A percentile compares a stretch with the other conserved stretches of the same genome.
phyloP scores from a whole-genome alignment of 1,140 invertebrate species.

The Drosophila rufa region DNA sequence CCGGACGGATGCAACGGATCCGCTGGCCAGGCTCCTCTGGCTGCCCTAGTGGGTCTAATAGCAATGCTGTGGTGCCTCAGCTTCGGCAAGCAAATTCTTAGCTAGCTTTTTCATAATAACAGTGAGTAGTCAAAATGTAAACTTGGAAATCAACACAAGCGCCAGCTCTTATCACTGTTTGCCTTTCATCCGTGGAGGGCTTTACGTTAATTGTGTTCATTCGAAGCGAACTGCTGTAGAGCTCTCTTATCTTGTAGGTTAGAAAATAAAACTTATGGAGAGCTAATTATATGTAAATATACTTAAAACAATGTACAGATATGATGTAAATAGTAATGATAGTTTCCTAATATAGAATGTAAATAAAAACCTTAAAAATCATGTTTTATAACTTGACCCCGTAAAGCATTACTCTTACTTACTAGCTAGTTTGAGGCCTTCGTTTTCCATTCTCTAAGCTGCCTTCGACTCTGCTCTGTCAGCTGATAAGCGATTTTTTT shows the following conservation, averaged over 20 bases:
- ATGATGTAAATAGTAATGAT: no score
- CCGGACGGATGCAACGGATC: conserved; percentile 48
- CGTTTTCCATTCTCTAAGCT: not conserved
- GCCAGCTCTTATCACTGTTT: conserved; percentile 29
- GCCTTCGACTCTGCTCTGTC: conserved; percentile 12
- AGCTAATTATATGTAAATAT: not conserved
- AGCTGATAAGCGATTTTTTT: conserved; percentile 69
- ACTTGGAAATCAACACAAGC: conserved; percentile 6
- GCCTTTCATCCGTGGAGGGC: not conserved
- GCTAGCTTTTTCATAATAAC: conserved; percentile 1
- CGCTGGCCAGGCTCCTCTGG: not conserved
- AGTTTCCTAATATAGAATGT: not conserved
- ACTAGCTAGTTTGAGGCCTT: not conserved
- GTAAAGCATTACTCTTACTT: not conserved
- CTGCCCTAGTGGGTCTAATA: not conserved
- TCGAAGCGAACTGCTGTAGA: not conserved
- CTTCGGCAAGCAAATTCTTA: not conserved
- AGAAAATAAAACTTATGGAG: no score
- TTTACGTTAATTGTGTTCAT: conserved; percentile 6
- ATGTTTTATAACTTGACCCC: not conserved
- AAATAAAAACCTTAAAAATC: not conserved
- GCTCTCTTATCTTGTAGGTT: conserved; percentile 1
- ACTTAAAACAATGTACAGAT: not conserved
- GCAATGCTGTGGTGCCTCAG: conserved; percentile 6
- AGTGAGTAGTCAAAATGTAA: conserved; percentile 10